Evolutionary conservation across 2,113 vertebrate genomes (phyloP).

Genomic region (Parotia lawesii): DNA sequence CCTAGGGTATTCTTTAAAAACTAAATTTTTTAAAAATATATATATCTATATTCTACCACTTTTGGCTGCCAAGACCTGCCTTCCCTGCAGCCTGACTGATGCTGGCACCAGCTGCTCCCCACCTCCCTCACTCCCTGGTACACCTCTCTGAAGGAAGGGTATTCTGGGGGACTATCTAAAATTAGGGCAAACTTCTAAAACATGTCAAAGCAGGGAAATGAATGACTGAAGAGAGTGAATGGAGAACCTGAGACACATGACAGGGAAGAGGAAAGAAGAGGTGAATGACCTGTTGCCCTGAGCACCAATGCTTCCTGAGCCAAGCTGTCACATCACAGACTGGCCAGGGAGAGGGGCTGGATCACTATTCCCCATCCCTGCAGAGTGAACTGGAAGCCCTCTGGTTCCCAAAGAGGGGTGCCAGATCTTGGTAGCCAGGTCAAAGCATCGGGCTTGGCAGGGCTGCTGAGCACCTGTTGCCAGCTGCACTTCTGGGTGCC

Average conservation of each 20-base stretch:
- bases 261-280: not conserved
- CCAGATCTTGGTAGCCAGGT: not conserved
- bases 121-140: not conserved
- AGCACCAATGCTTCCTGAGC: not conserved
- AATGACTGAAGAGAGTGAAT: not conserved
- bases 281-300: not conserved
- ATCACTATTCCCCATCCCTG: not conserved
- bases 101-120: not conserved
- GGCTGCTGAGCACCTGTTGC: not conserved
- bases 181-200: not conserved
- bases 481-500: not conserved
- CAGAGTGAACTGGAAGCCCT: not conserved
- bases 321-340: not conserved
- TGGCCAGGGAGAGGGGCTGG: fast-evolving
- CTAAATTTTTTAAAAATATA: not conserved
- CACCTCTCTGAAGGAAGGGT: not conserved
- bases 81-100: not conserved
- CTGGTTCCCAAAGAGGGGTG: not conserved
- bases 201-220: not conserved
- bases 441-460: not conserved
- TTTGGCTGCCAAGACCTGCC: not conserved
- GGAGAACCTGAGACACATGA: not conserved
- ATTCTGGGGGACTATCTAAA: not conserved
- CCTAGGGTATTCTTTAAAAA: not conserved
- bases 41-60: not conserved